A percentile compares a stretch with the other conserved stretches of the same genome.
Conservation (phyloP, 1,140 invertebrate species). For the Drosophila guanche region DNA sequence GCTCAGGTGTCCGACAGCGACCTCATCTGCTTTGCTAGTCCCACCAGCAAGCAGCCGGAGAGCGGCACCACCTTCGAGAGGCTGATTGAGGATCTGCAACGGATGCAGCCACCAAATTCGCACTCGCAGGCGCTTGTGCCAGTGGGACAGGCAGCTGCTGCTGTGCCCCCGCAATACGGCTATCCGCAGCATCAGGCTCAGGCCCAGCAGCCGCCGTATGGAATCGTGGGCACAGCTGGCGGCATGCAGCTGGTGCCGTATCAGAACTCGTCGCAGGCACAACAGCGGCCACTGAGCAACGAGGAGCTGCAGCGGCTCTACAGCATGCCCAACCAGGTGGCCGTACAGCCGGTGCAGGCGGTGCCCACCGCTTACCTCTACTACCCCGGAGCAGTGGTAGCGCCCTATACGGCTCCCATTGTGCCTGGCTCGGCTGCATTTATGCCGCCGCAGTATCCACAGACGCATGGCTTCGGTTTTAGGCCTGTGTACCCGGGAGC, state of each 20-base stretch:
- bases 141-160: conserved; percentile 66
- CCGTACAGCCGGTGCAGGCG: conserved; percentile 50
- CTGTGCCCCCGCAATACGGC: conserved; percentile 33
- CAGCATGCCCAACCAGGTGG: conserved; percentile 71
- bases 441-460: conserved; percentile 76
- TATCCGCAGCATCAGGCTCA: conserved; percentile 11
- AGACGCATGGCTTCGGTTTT: conserved; percentile 46
- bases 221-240: conserved; percentile 26
- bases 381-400: conserved; percentile 44
- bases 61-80: conserved; percentile 84
- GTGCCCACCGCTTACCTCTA: conserved; percentile 54
- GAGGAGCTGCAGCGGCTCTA: conserved; percentile 78
- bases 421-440: conserved; percentile 70
- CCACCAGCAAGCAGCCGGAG: conserved; percentile 84
- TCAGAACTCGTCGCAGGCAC: conserved; percentile 47
- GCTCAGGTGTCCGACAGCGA: conserved; percentile 85
- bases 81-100: conserved; percentile 85
- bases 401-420: conserved; percentile 55
- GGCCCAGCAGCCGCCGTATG: conserved; percentile 42
- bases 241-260: conserved; percentile 76
- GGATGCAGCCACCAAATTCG: conserved; percentile 73
- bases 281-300: conserved; percentile 67
- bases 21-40: conserved; percentile 89
- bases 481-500: conserved; percentile 11
- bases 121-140: conserved; percentile 69